Evolutionary conservation across 2,113 vertebrate species (phyloP).

Genomic region (Micronycteris hirsuta): DNA sequence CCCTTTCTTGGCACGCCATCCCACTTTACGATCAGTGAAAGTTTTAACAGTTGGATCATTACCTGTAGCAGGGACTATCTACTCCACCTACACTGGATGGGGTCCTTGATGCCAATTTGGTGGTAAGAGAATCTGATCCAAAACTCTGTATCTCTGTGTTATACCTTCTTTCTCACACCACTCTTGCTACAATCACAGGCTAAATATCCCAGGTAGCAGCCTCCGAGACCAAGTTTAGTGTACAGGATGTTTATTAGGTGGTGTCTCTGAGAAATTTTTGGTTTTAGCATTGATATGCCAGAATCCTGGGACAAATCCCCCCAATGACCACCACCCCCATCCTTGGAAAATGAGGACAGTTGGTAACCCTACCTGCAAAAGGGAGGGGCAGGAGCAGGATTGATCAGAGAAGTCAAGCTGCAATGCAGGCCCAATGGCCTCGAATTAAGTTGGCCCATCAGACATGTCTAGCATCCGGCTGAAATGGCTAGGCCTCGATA

Average conservation of each 20-base stretch:
- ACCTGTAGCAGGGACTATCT: not conserved
- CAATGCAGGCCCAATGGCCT: not conserved
- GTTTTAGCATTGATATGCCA: not conserved
- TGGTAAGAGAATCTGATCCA: not conserved
- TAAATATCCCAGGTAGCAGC: not conserved
- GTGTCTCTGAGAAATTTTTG: not conserved
- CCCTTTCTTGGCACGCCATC: not conserved
- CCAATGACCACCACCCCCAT: not conserved
- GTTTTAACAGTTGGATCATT: not conserved
- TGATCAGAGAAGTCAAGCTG: not conserved
- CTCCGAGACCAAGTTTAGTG: not conserved
- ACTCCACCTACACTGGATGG: not conserved
- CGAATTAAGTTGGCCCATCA: not conserved
- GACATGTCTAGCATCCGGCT: not conserved
- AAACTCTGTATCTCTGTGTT: not conserved
- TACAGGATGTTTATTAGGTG: not conserved
- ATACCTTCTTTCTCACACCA: not conserved
- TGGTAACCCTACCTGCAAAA: not conserved
- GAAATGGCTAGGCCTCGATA: not conserved
- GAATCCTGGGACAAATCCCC: not conserved
- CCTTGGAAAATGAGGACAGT: not conserved
- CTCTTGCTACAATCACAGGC: not conserved
- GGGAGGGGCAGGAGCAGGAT: not conserved
- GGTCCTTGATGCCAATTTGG: not conserved
- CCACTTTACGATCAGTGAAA: not conserved